Evolutionary conservation across 2,888 invertebrate genomes (phyloP).

Genomic region (Perithous albicinctus): DNA sequence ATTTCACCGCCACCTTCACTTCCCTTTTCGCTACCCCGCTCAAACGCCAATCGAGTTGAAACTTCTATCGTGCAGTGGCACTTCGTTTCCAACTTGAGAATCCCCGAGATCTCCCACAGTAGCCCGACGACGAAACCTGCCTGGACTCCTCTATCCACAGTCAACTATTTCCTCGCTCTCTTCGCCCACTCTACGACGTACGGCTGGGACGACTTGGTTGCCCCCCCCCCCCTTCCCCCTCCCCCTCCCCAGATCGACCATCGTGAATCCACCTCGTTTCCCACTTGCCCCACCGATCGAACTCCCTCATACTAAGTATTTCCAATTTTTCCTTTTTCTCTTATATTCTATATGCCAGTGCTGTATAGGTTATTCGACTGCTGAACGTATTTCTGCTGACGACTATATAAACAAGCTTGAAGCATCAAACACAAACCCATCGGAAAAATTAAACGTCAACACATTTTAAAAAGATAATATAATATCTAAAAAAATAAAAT

Average conservation of each 20-base stretch:
- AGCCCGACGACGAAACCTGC: conserved; percentile 38
- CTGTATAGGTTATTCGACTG: not conserved
- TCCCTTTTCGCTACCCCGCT: conserved; percentile 9
- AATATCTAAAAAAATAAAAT: no score
- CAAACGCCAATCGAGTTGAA: conserved; percentile 63
- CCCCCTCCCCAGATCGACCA: conserved; percentile 2
- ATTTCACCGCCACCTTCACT: conserved; percentile 4
- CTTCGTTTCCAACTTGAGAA: conserved; percentile 55
- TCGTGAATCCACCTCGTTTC: conserved; percentile 11
- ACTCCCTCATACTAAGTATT: not conserved
- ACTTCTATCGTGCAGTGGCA: conserved; percentile 59
- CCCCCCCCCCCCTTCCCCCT: no score
- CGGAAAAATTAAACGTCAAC: no score
- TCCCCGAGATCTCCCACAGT: conserved; percentile 41
- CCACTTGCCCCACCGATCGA: not conserved
- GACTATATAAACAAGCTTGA: not conserved
- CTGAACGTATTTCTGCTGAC: not conserved
- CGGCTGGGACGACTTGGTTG: conserved; percentile 18
- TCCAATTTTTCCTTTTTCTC: not conserved
- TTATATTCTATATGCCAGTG: not conserved
- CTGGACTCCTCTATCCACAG: conserved; percentile 32
- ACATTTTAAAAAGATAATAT: no score
- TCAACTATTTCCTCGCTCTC: conserved; percentile 42
- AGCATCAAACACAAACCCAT: not conserved
- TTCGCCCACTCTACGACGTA: conserved; percentile 3